Base-by-base conservation (phyloP, 2,797 vertebrate genomes). In the Danionella dracula region DNA sequence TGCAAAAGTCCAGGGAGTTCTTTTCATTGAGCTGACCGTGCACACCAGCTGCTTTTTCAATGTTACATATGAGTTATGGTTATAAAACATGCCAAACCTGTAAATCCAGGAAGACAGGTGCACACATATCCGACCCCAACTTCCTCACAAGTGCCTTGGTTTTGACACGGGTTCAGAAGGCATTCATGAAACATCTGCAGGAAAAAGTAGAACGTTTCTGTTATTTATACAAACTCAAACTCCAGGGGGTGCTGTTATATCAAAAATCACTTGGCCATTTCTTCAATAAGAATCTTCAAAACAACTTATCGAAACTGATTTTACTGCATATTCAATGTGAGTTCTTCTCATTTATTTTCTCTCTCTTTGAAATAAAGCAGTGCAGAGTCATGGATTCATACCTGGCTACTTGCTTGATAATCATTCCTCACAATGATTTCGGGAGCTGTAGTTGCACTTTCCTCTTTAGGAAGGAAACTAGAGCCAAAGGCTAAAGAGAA, bases 151-250 rank as follows among this genome's bases (percentile, higher is more conserved):
- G 91, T 98, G 8, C 95, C 96, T 58, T 91, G 90, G 58, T 94
- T 96, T 81, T 91, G 93, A 79, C 96, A 99, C 0, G 95, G 96
- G 74, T 95, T 94, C 79, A 96, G 80, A 80, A 98, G 96, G 76
- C 96, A 99, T 76, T 99, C 95, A 0, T 98, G 95, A 81, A 99
- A 99, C 82, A 95, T 92, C 96, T 99, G 8, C 16, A 29, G 56
- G 67, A 75, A 35, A 38, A 19, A 65, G 27, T 23, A 44, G 1
- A 62, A 37, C 2, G 16, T 27, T n/a, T 65, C 5, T 27, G 21
- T 32, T 10, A 32, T 38, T 19, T 20, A n/a, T n/a, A 27, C 35
- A 12, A 37, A 9, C 42, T n/a, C n/a, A n/a, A 57, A 16, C 20
- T 51, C 32, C 16, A 56, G 51, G 3, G 29, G 40, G 41, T 29